Conservation (phyloP, 2,113 vertebrate species). For the Cottus gobio region DNA sequence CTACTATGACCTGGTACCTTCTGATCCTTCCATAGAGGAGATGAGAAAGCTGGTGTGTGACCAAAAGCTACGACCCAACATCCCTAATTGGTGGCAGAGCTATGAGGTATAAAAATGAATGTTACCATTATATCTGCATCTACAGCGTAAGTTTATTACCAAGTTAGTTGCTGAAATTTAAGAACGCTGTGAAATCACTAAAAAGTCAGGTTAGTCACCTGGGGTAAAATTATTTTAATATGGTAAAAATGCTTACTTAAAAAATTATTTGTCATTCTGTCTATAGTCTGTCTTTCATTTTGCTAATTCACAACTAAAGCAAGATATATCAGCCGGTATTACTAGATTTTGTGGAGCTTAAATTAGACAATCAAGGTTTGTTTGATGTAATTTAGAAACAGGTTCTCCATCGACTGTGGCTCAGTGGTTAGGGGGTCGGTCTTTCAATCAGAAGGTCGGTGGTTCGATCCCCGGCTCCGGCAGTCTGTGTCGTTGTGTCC, state of each 20-base stretch:
- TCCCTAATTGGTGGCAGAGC: conserved; percentile 98
- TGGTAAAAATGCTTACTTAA: background rate
- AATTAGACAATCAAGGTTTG: background rate
- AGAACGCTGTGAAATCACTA: background rate
- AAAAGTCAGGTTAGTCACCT: background rate
- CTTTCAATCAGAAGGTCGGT: too few species aligned
- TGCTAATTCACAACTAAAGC: background rate
- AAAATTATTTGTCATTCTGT: background rate
- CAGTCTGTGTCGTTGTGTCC: too few species aligned
- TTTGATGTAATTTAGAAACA: background rate
- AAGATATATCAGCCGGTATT: background rate
- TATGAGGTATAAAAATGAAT: conserved; percentile 86
- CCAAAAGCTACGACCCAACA: conserved; percentile 92
- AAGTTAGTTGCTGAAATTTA: background rate
- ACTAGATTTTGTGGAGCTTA: too few species aligned
- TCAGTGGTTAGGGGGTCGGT: too few species aligned
- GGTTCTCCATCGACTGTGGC: background rate
- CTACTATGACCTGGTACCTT: conserved; percentile 95
- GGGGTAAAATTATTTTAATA: background rate
- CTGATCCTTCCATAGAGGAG: conserved; percentile 96
- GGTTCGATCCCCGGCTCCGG: too few species aligned
- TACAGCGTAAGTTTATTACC: background rate
- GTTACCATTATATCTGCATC: background rate
- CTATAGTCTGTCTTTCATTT: background rate
- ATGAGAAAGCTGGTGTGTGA: conserved; percentile 98